Evolutionary conservation across 2,113 vertebrate genomes (phyloP).

Genomic region (Barnardius zonarius): DNA sequence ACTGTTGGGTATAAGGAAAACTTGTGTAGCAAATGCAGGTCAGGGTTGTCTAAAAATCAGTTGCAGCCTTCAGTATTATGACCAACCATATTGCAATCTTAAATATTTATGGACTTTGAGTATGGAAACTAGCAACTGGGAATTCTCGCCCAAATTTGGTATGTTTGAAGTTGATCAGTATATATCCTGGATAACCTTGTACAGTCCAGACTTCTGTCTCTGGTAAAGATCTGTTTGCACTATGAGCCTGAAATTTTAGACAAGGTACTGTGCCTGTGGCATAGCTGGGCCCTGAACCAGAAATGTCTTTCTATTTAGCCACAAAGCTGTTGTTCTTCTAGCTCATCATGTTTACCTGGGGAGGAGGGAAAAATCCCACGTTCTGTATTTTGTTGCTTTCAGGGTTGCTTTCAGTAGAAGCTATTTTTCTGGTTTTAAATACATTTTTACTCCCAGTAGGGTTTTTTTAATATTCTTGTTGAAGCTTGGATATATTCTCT

Average conservation of each 20-base stretch:
- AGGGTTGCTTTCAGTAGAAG: background rate
- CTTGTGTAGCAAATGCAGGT: background rate
- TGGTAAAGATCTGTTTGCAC: background rate
- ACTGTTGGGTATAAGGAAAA: background rate
- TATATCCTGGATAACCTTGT: background rate
- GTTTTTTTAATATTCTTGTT: background rate
- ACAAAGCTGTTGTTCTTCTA: background rate
- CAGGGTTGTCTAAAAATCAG: background rate
- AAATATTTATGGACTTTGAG: background rate
- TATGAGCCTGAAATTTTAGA: background rate
- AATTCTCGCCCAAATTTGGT: background rate
- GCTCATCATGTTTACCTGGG: background rate
- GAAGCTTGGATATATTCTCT: background rate
- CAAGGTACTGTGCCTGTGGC: background rate
- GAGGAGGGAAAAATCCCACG: rapidly evolving
- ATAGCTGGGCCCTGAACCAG: background rate
- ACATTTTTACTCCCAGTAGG: background rate
- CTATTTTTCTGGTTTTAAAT: background rate
- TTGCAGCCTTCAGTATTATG: background rate
- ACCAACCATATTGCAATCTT: background rate
- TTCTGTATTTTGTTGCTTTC: background rate
- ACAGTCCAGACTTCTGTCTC: background rate
- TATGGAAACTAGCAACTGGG: background rate
- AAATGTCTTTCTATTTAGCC: background rate
- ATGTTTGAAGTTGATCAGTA: background rate